These are phyloP conservation scores for Chrysodeixis includens DNA, from an alignment of 2,888 invertebrate genomes.

Conservation along the genomic window DNA sequence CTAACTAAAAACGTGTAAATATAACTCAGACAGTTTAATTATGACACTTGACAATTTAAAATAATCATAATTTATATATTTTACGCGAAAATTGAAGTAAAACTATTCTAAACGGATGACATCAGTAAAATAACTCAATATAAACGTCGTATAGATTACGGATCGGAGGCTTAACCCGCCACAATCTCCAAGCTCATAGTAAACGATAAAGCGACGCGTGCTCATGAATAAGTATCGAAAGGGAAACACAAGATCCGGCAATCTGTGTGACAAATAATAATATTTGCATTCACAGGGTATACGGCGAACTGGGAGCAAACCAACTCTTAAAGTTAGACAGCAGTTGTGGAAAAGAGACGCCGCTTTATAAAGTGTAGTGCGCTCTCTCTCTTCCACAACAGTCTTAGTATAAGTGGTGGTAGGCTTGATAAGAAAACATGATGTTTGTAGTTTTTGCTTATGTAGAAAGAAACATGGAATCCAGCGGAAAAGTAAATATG, in stretches of 20 bases:
- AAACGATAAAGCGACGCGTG: conserved; percentile 44
- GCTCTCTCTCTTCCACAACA: too few relatives aligned
- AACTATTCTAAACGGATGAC: background rate
- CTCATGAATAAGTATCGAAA: conserved; percentile 49
- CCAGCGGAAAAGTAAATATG: background rate
- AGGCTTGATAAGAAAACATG: conserved; percentile 6
- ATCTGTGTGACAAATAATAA: conserved; percentile 35
- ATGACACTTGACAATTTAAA: too few relatives aligned
- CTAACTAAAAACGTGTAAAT: background rate
- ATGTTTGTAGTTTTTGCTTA: conserved; percentile 5
- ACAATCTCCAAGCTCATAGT: conserved; percentile 28
- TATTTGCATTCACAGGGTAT: conserved; percentile 29
- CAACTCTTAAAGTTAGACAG: too few relatives aligned
- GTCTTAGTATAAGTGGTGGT: too few relatives aligned
- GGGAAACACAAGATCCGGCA: conserved; percentile 35
- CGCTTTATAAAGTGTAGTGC: too few relatives aligned
- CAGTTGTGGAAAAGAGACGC: too few relatives aligned
- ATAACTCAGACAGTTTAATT: background rate
- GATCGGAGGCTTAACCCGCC: background rate
- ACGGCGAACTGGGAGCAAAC: conserved; percentile 7
- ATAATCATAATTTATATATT: background rate
- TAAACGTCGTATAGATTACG: conserved; percentile 1
- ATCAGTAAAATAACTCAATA: background rate
- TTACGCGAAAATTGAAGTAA: background rate
- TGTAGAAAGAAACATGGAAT: background rate